Evolutionary conservation across 2,113 vertebrate genomes (phyloP), one percentile per base, ranked within the genome.

Genomic region (Tachysurus vachellii): DNA sequence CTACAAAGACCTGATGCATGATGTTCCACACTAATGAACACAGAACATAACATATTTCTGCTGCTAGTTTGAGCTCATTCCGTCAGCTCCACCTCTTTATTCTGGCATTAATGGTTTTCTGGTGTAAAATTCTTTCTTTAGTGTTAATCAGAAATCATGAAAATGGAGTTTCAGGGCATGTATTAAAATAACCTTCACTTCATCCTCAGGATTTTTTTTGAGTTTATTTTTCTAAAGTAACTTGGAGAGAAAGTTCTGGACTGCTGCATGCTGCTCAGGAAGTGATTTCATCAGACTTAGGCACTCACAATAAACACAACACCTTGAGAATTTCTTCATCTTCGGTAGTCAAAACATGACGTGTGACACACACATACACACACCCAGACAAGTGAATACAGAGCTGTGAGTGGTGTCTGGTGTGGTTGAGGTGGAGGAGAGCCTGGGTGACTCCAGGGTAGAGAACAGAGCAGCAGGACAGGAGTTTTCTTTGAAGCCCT

Each of bases 401-500:
- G n/a, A 80, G 53, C 4, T 5, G 4, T 21, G 54, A 11, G 54
- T 80, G 1, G 28, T 80, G 79, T 59, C 28, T 59, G 54, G 56
- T 80, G 56, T 23, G 8, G 10, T 5, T n/a, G 79, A 42, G 79
- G 31, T 59, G 36, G 54, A 42, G n/a, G 53, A 59, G 53, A 21
- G 28, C 9, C 50, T 21, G 50, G 16, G 53, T 80, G 77, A 80
- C 17, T 80, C 28, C 36, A 54, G 28, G n/a, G 19, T 31, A 17
- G 14, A 36, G 56, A 8, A 26, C 36, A 36, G 36, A 44, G 80
- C 57, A 82, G 79, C 79, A 81, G 54, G 36, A 36, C 79, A 81
- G 79, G 56, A 61, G 36, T 61, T 82, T 61, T 80, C 79, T 62
- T 57, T 82, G 80, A 64, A 47, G 57, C 57, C 36, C 59, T 82